Base-by-base conservation (phyloP, 2,797 vertebrate genomes). In the Ataeniobius toweri region DNA sequence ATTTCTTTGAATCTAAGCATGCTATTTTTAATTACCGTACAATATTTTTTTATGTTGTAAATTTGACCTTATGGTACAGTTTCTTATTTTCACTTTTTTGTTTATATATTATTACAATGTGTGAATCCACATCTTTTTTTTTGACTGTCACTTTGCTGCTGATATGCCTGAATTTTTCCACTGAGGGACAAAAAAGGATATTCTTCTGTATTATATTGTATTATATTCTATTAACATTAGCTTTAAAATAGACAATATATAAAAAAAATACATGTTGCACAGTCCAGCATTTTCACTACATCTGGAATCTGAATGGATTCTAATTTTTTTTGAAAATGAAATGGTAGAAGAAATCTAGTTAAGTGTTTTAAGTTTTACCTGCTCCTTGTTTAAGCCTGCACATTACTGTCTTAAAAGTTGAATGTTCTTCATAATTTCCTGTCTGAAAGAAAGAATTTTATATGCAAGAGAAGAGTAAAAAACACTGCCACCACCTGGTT, bases 401-500 rank as follows among this genome's bases (percentile, higher is more conserved):
- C 51, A 18, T 5, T 53, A 53, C 13, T 44, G 44, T 10, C 44
- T 28, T 28, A 26, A 36, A 28, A 31, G 59, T 28, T 61, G 6
- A 31, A 63, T 36, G 28, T 31, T 59, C 13, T 36, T 31, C 36
- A 58, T 9, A 18, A 73, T 73, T 3, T 48, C 75, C n/a, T 28
- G 48, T 78, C 31, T 73, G 51, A 7, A 81, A 9, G 67, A 0
- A 71, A 55, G 2, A 36, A 44, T 68, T 68, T 4, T 4, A 24
- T 18, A 22, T 20, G 68, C 0, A 48, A 46, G 5, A 58, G 58
- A 63, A 14, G n/a, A 65, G 28, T 56, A 70, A 83, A 81, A 76
- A 86, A 88, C 39, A 88, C 85, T 84, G 89, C 90, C 92, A 80
- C 79, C 90, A n/a, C 51, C 80, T 92, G 93, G 86, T 51, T 77